Percentiles rank a stretch among this genome's conserved stretches.
Evolutionary conservation across 2,888 invertebrate species (phyloP).

Genomic region (Phengaris alcon): DNA sequence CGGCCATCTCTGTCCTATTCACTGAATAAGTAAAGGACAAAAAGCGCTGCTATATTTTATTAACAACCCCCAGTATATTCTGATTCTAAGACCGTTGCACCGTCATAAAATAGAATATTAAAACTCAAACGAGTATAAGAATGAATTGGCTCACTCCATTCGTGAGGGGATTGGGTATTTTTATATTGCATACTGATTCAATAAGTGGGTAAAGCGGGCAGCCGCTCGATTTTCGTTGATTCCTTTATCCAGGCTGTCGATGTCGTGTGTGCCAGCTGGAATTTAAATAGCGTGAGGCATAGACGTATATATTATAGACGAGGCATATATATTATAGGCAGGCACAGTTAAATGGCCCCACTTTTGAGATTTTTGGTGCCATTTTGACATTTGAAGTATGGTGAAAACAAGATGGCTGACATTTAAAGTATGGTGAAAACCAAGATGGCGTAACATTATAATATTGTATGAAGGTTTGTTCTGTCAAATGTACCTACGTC

Average conservation of each 20-base stretch:
- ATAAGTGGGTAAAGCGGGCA: constrained; percentile 50
- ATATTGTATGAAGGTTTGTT: too few relatives aligned
- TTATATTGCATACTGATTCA: constrained; percentile 56
- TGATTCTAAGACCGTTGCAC: constrained; percentile 1
- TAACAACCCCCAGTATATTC: not conserved
- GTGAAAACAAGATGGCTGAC: too few relatives aligned
- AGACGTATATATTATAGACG: too few relatives aligned
- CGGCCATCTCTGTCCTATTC: not conserved
- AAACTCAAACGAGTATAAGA: not conserved
- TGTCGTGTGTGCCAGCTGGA: constrained; percentile 47
- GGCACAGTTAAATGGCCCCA: too few relatives aligned
- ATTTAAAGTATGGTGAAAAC: too few relatives aligned
- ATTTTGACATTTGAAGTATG: too few relatives aligned
- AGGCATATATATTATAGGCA: too few relatives aligned
- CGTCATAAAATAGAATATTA: constrained; percentile 14
- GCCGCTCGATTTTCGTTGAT: constrained; percentile 65
- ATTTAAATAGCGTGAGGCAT: constrained; percentile 48
- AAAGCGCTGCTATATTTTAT: not conserved
- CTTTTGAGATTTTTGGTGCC: too few relatives aligned
- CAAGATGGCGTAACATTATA: too few relatives aligned
- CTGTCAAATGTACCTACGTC: too few relatives aligned
- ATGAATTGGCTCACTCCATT: constrained; percentile 9
- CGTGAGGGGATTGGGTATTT: constrained; percentile 38
- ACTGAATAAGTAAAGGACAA: constrained; percentile 15
- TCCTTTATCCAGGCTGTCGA: constrained; percentile 60